phyloP scores from a whole-genome alignment of 2,113 vertebrate genomes.

The Bothrops jararaca region DNA sequence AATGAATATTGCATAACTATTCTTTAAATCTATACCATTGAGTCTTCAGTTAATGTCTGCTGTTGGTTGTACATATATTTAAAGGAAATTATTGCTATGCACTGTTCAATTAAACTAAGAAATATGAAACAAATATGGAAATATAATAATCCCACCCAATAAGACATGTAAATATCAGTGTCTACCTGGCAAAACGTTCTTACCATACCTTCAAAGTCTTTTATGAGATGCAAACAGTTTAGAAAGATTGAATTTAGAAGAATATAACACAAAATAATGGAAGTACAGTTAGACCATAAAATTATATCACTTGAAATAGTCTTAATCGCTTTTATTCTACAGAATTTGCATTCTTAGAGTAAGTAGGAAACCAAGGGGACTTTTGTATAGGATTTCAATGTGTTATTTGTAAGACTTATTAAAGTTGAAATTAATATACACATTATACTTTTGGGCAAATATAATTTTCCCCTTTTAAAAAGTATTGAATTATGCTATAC shows the following conservation, averaged over 20 bases:
- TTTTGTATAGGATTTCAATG: neutral
- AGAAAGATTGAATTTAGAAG: neutral
- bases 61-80: neutral
- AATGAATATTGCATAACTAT: neutral
- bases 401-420: neutral
- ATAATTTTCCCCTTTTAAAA: slow-evolving; percentile 13
- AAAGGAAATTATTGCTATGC: neutral
- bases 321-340: neutral
- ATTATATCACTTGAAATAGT: neutral
- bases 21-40: neutral
- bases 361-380: neutral
- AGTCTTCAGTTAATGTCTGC: neutral
- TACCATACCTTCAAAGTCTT: neutral
- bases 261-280: neutral
- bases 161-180: neutral
- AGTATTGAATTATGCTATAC: slow-evolving; percentile 35
- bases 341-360: neutral
- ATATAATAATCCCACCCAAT: neutral
- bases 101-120: neutral
- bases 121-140: neutral
- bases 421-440: neutral
- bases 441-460: neutral
- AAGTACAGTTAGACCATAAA: neutral
- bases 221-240: neutral
- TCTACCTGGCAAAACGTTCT: neutral